Evolutionary conservation across 2,888 invertebrate species (phyloP).

Genomic region (Pediacus dermestoides): DNA sequence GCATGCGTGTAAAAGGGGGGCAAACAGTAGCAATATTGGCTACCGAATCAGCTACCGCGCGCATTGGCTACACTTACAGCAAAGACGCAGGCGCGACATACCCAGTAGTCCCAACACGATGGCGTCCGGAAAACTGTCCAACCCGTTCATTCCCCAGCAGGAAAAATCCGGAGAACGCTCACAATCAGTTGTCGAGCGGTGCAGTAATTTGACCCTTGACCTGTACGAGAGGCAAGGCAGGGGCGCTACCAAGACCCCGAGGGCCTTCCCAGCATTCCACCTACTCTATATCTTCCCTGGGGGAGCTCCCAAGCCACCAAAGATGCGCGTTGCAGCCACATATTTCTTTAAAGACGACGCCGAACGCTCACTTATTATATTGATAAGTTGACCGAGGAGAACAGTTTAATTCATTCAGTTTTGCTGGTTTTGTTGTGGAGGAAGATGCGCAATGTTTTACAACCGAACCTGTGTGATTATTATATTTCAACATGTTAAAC

Average conservation of each 20-base stretch:
- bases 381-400: not conserved
- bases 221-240: conserved; percentile 28
- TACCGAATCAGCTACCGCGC: conserved; percentile 27
- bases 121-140: conserved; percentile 22
- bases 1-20: conserved; percentile 23
- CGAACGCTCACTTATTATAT: conserved; percentile 1
- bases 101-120: conserved; percentile 24
- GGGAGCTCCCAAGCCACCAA: conserved; percentile 34
- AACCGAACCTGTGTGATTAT: too few species aligned
- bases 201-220: conserved; percentile 28
- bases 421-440: too few species aligned
- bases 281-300: conserved; percentile 32
- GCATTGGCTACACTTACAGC: conserved; percentile 18
- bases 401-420: too few species aligned
- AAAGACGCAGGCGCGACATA: conserved; percentile 23
- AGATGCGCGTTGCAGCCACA: conserved; percentile 16
- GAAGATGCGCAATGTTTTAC: too few species aligned
- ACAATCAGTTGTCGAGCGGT: conserved; percentile 16
- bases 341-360: conserved; percentile 14
- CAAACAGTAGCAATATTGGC: conserved; percentile 30
- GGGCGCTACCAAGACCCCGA: conserved; percentile 37
- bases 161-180: conserved; percentile 24
- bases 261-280: conserved; percentile 41
- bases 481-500: too few species aligned
- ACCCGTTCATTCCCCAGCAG: too few species aligned